Percentiles rank a stretch among this genome's conserved stretches.
Evolutionary conservation across 2,888 invertebrate genomes (phyloP).

Genomic region (Pachydiplax longipennis): DNA sequence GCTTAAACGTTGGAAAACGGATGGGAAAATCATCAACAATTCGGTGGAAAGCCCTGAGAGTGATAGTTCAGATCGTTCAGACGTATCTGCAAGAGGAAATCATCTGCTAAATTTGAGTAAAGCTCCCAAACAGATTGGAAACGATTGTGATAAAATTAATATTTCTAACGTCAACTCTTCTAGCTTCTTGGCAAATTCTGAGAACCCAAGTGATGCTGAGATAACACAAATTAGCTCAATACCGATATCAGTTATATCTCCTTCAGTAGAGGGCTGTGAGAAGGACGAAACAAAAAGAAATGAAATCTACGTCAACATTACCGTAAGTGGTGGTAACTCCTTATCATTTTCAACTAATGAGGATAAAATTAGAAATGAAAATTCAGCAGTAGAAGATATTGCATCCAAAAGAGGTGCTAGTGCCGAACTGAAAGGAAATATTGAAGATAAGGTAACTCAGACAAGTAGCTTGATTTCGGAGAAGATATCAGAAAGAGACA

Average conservation of each 20-base stretch:
- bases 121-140: background rate
- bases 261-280: background rate
- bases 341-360: background rate
- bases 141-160: background rate
- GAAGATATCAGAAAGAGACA: constrained; percentile 23
- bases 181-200: background rate
- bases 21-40: background rate
- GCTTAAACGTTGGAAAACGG: background rate
- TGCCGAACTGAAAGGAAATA: background rate
- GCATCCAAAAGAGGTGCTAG: background rate
- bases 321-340: background rate
- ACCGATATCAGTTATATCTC: background rate
- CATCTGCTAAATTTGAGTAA: background rate
- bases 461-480: background rate
- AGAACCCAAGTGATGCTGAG: background rate
- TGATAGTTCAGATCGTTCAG: background rate
- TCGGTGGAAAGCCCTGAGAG: background rate
- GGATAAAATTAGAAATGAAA: background rate
- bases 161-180: background rate
- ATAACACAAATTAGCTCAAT: background rate
- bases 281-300: background rate
- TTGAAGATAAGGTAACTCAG: background rate
- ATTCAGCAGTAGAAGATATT: background rate
- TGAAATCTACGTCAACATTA: constrained; percentile 49
- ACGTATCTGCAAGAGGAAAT: background rate